Evolutionary conservation across 1,140 invertebrate genomes (phyloP).

Genomic region (Micrasema minimum): DNA sequence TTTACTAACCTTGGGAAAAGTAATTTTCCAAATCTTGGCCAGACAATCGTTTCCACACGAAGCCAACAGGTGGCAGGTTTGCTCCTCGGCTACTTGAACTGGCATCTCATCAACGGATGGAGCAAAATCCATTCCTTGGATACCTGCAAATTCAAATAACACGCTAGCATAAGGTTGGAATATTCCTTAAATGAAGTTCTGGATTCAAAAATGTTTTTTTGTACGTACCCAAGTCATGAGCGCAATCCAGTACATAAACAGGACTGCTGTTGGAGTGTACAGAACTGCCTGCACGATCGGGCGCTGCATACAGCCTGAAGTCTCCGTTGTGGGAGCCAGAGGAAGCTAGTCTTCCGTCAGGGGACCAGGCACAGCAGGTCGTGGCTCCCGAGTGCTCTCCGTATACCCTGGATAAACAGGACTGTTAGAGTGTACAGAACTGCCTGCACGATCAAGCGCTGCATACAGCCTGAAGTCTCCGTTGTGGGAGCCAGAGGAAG

Average conservation of each 20-base stretch:
- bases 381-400: slow-evolving; percentile 71
- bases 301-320: slow-evolving; percentile 68
- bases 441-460: not conserved
- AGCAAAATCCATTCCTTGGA: slow-evolving; percentile 49
- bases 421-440: slow-evolving; percentile 1
- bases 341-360: slow-evolving; percentile 72
- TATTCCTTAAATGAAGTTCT: not conserved
- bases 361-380: slow-evolving; percentile 61
- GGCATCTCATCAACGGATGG: slow-evolving; percentile 35
- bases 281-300: not conserved
- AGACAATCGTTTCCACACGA: slow-evolving; percentile 78
- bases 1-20: slow-evolving; percentile 44
- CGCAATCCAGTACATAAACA: slow-evolving; percentile 64
- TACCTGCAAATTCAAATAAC: slow-evolving; percentile 19
- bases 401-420: slow-evolving; percentile 58
- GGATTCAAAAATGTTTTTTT: no score
- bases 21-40: slow-evolving; percentile 80
- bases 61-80: slow-evolving; percentile 61
- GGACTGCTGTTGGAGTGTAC: slow-evolving; percentile 19
- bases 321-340: slow-evolving; percentile 75
- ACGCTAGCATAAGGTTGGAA: not conserved
- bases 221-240: slow-evolving; percentile 73
- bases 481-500: slow-evolving; percentile 74
- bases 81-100: slow-evolving; percentile 30
- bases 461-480: slow-evolving; percentile 73